Evolutionary conservation across 2,888 invertebrate genomes (phyloP).

Genomic region (Ochropleura leucogaster): DNA sequence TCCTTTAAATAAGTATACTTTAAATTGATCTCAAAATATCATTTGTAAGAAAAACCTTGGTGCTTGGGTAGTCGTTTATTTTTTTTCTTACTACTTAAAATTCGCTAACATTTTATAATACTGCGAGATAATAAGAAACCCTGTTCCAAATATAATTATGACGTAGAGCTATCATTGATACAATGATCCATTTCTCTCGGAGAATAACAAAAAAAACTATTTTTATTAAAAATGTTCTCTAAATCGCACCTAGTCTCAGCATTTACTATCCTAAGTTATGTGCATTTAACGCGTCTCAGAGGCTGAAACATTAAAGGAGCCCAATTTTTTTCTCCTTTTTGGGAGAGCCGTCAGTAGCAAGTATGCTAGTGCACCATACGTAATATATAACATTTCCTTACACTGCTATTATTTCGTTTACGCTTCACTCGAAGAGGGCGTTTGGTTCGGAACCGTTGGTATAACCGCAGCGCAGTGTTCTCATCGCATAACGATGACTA

Average conservation of each 20-base stretch:
- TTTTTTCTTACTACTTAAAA: slow-evolving; percentile 61
- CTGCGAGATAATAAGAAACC: slow-evolving; percentile 21
- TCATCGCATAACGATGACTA: slow-evolving; percentile 27
- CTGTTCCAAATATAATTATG: slow-evolving; percentile 32
- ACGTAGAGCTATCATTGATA: slow-evolving; percentile 33
- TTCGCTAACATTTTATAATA: slow-evolving; percentile 39
- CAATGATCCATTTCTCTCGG: slow-evolving; percentile 29
- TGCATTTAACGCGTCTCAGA: slow-evolving; percentile 58
- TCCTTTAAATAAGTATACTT: slow-evolving; percentile 55
- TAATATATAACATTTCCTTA: slow-evolving; percentile 17
- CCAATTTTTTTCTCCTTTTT: slow-evolving; percentile 39
- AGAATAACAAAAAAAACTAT: slow-evolving; percentile 7
- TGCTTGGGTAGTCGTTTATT: slow-evolving; percentile 81
- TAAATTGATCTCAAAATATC: slow-evolving; percentile 82
- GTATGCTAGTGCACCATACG: slow-evolving; percentile 47
- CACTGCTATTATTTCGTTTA: slow-evolving; percentile 19
- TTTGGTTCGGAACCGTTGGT: slow-evolving; percentile 26
- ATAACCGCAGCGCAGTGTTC: slow-evolving; percentile 10
- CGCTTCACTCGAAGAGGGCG: slow-evolving; percentile 21
- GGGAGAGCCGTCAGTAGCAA: slow-evolving; percentile 36
- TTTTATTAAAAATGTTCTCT: slow-evolving; percentile 33
- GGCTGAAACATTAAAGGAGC: slow-evolving; percentile 35
- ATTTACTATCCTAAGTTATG: slow-evolving; percentile 70
- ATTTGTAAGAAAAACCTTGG: slow-evolving; percentile 73
- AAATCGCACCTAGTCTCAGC: slow-evolving; percentile 73